Base-by-base conservation (phyloP, 2,797 vertebrate species). In the Remorina albescens region DNA sequence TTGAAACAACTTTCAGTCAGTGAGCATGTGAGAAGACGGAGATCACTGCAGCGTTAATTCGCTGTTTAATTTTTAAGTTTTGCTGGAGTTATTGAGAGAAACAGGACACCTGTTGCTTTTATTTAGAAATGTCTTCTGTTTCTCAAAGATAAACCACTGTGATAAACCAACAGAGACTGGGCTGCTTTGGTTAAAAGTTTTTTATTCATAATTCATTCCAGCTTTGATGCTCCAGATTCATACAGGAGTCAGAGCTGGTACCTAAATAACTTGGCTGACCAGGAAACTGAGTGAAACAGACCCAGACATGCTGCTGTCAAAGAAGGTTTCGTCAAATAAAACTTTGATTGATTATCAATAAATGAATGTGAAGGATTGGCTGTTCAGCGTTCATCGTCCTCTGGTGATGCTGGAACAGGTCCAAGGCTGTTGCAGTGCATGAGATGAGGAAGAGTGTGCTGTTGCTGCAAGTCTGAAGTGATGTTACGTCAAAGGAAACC, bases 371-470 rank as follows among this genome's bases (percentile, higher is more conserved):
- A 8, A 42, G 57, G 15, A 28, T 8, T 12, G 25, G 30, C n/a
- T 23, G 21, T 47, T 54, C n/a, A 16, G 4, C 28, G 34, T 7
- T 42, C 55, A 25, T 68, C 47, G 47, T 68, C 56, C 56, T 68
- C 51, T 25, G 8, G 41, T 69, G 76, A 65, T 76, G 72, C 62
- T 62, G 76, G 57, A 67, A 61, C 76, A 70, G 47, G 46, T 69
- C 47, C 65, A 67, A 57, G 39, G 46, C 50, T 73, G 76, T 47
- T 47, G 50, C 30, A 57, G 6, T 49, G 53, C 9, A 61, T 54
- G 68, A 62, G 41, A 76, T 62, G 44, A 49, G 19, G 36, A 72
- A 15, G 21, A 25, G 26, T 58, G 23, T 61, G 28, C 2, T 26
- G 10, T 18, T 59, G 49, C 12, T 54, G 26, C 60, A n/a, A 28